Evolutionary conservation across 2,888 invertebrate species (phyloP), one percentile per base, ranked within the genome.

Genomic region (Oscheius sp.): DNA sequence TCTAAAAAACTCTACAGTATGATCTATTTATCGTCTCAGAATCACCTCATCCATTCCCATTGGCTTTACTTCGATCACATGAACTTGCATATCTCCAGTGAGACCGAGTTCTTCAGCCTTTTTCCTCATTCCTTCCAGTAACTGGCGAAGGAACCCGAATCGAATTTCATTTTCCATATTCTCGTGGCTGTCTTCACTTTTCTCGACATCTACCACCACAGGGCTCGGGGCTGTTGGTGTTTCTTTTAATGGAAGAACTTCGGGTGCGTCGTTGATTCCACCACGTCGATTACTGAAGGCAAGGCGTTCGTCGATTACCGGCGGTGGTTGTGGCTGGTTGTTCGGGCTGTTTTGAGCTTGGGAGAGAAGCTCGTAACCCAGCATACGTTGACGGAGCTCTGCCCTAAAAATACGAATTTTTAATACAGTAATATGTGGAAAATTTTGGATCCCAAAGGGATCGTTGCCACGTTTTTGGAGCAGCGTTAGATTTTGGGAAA

Each of bases 71-170:
- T 85, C 83, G 35, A 86, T 82, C 25, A 86, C 85, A 49, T 85
- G 85, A 16, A 86, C 84, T 69, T 86, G 84, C 84, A 86, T 86
- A 25, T 84, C 85, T 27, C 84, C 84, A 45, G 79, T 78, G 52
- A 85, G 73, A 68, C 85, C 84, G 69, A 76, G 70, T 23, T 76
- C 73, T 52, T 77, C 82, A 7, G 86, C 86, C 56, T 85, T 81
- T 66, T 84, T 77, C 53, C 85, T 74, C 63, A 86, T 85, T 27
- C 80, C 82, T 53, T 85, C 82, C 69, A 86, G 72, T 29, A 86
- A 76, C 16, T 76, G 72, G 41, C 78, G 72, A 58, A 86, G 74
- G 75, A 86, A 86, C 16, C 74, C 73, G 18, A 84, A 77, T 63
- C 85, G 72, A 55, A 77, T 79, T 72, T 85, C 75, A 66, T 56